Evolutionary conservation across 2,797 vertebrate genomes (phyloP), one percentile per base, ranked within the genome.

Genomic region (Babyrousa celebensis): DNA sequence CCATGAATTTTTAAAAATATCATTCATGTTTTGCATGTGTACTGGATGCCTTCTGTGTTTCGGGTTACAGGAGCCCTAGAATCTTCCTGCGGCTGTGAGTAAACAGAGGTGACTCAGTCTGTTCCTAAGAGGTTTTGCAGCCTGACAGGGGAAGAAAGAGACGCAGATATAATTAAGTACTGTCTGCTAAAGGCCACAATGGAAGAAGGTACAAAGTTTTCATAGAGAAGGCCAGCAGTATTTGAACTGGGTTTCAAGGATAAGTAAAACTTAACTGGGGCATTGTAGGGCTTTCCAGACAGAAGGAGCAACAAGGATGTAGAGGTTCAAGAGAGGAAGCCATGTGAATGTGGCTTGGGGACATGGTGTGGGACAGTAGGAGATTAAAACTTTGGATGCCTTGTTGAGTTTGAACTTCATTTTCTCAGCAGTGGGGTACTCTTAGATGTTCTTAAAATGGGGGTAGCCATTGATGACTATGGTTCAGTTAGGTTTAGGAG

Each of bases 371-470:
- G 6, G 1, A 12, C n/a, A 23, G 11, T 67, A 40, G 79, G 56
- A 43, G 8, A 78, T 62, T 83, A 56, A 18, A 6, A 29, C 56
- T 96, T 78, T 17, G 20, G 68, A 82, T 85, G 12, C 25, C 10
- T 80, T 58, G 14, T 40, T 71, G 62, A 84, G 48, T 82, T 88
- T 82, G 68, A 78, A 90, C 21, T 90, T 94, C 6, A 70, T 80
- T 88, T 92, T 72, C 32, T 78, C 17, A 95, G 63, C 32, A 83
- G 0, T 68, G 27, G 8, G 11, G 0, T 88, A 11, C 20, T 95
- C 77, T 43, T 15, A 83, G 75, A 23, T 68, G 52, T 78, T 78
- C 6, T 79, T 93, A 58, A 82, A 78, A 43, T 52, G 16, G 6
- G 25, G 7, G 2, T 36, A 48, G 40, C 18, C 21, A 67, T 65